Conservation (phyloP, 2,113 vertebrate species). For the Callopanchax toddi region DNA sequence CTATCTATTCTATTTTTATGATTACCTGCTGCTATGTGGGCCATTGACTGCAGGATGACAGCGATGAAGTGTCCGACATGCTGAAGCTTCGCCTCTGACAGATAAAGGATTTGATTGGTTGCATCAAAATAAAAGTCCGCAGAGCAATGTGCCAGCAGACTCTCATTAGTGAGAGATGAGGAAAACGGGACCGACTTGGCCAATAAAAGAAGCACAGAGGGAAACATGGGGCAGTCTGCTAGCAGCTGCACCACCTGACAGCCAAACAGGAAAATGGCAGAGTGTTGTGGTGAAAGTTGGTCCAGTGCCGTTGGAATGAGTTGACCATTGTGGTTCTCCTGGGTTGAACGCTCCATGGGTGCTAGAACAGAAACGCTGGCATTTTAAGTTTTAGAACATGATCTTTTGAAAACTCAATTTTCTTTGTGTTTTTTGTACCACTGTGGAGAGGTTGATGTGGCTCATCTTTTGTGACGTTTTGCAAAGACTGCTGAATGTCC, state of each 20-base stretch:
- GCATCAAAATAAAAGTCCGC: slow-evolving; percentile 81
- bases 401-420: too few species aligned
- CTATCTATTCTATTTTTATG: slow-evolving; percentile 12
- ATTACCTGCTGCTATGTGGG: slow-evolving; percentile 80
- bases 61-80: slow-evolving; percentile 81
- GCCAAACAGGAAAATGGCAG: slow-evolving; percentile 82
- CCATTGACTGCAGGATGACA: slow-evolving; percentile 80
- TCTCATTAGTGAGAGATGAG: slow-evolving; percentile 34
- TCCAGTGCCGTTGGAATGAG: slow-evolving; percentile 78
- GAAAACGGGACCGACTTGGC: slow-evolving; percentile 76
- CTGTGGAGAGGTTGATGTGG: slow-evolving; percentile 24
- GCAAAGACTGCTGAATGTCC: slow-evolving; percentile 81
- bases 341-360: slow-evolving; percentile 27
- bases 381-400: neutral
- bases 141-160: slow-evolving; percentile 63
- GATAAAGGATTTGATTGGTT: slow-evolving; percentile 81
- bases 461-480: slow-evolving; percentile 49
- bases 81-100: slow-evolving; percentile 76
- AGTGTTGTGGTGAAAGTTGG: slow-evolving; percentile 78
- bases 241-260: slow-evolving; percentile 79
- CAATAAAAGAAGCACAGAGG: slow-evolving; percentile 75
- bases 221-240: slow-evolving; percentile 61
- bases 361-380: slow-evolving; percentile 18
- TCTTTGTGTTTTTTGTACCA: slow-evolving; percentile 12
- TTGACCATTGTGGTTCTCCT: slow-evolving; percentile 28